Evolutionary conservation across 2,797 vertebrate genomes (phyloP).

Genomic region (Taeniopygia guttata): DNA sequence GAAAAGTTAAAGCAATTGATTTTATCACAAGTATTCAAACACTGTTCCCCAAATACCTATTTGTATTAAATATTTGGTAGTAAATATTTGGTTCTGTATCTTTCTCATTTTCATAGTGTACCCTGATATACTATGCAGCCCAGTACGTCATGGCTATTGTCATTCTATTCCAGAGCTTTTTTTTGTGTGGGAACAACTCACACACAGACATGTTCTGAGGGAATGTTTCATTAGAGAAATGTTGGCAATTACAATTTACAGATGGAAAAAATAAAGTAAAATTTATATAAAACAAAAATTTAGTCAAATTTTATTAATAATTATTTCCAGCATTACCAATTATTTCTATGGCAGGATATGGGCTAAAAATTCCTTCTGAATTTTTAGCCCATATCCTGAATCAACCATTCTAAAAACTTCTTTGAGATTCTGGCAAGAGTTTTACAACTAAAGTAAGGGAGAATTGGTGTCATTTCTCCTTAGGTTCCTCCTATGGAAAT

Average conservation of each 20-base stretch:
- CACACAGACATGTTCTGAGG: background rate
- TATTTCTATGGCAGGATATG: background rate
- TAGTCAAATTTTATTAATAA: background rate
- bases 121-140: background rate
- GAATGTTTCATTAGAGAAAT: background rate
- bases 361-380: background rate
- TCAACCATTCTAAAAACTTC: background rate
- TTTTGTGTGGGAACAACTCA: background rate
- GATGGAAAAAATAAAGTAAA: background rate
- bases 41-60: too few relatives aligned
- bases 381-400: too few relatives aligned
- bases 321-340: background rate
- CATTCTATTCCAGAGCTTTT: background rate
- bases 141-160: background rate
- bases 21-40: background rate
- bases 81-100: background rate
- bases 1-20: background rate
- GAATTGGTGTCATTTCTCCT: background rate
- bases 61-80: too few relatives aligned
- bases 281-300: background rate
- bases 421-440: background rate
- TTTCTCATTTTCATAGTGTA: background rate
- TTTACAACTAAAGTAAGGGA: background rate
- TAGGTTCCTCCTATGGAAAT: background rate
- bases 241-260: background rate